Conservation (phyloP, 2,888 invertebrate species). For the Ditylenchus weischeri region DNA sequence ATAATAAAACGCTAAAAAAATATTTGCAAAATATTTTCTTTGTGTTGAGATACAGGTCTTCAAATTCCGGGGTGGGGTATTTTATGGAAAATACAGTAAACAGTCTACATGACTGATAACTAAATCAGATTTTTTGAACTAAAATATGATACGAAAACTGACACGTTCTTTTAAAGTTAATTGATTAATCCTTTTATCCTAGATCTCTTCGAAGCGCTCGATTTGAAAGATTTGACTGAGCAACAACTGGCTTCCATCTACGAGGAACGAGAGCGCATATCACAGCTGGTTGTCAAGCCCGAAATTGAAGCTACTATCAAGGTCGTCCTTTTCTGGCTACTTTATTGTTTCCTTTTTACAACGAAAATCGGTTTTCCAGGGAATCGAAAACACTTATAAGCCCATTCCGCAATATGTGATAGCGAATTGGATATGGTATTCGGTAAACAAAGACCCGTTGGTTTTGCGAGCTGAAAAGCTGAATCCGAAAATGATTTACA, state of each 20-base stretch:
- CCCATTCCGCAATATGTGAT: constrained; percentile 15
- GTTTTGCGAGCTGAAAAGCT: constrained; percentile 8
- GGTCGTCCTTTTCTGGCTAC: not conserved
- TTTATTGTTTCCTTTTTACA: not conserved
- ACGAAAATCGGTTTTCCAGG: not conserved
- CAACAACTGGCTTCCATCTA: not conserved
- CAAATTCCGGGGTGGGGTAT: no score
- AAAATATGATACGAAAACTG: not conserved
- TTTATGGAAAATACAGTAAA: not conserved
- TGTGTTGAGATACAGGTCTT: no score
- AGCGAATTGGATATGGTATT: constrained; percentile 16
- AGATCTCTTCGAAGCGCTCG: no score
- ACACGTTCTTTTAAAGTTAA: no score
- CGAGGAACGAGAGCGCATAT: constrained; percentile 1
- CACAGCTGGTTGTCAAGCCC: not conserved
- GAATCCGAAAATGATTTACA: not conserved
- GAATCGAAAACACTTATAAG: not conserved
- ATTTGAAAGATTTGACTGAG: constrained; percentile 5
- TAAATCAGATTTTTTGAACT: not conserved
- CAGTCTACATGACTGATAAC: not conserved
- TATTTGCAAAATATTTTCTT: no score
- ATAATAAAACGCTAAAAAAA: no score
- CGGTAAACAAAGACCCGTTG: constrained; percentile 24
- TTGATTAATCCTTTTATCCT: no score
- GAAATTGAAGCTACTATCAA: not conserved